A percentile compares a stretch with the other conserved stretches of the same genome.
Conservation (phyloP, 53 echinoderm and acorn worm genomes). For the Holothuria scabra region DNA sequence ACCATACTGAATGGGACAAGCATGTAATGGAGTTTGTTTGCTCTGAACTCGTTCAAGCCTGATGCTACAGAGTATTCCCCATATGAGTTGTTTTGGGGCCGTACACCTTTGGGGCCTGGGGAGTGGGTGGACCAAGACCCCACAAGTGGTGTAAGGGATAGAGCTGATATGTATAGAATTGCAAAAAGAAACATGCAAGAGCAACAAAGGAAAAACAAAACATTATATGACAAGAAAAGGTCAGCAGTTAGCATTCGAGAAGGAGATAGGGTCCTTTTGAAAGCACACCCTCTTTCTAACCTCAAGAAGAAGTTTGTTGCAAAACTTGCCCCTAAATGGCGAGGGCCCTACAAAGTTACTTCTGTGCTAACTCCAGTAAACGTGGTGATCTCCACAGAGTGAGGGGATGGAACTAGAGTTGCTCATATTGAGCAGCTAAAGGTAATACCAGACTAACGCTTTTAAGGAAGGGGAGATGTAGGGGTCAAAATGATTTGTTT, state of each 20-base stretch:
- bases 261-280: slow-evolving; percentile 36
- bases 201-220: not conserved
- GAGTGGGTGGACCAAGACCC: too few relatives aligned
- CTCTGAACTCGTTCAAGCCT: slow-evolving; percentile 47
- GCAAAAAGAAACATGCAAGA: not conserved
- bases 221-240: slow-evolving; percentile 36
- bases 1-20: slow-evolving; percentile 45
- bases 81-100: slow-evolving; percentile 29
- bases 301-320: slow-evolving; percentile 57
- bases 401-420: too few relatives aligned
- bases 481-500: too few relatives aligned
- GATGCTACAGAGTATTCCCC: slow-evolving; percentile 59
- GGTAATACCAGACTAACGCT: too few relatives aligned
- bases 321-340: slow-evolving; percentile 63
- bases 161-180: not conserved
- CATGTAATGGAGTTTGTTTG: slow-evolving; percentile 66
- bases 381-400: too few relatives aligned
- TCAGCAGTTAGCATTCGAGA: not conserved
- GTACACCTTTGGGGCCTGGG: too few relatives aligned
- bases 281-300: too few relatives aligned
- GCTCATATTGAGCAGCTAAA: too few relatives aligned
- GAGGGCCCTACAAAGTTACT: slow-evolving; percentile 5
- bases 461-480: too few relatives aligned
- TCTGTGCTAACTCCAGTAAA: too few relatives aligned
- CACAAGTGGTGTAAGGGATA: slow-evolving; percentile 16